Evolutionary conservation across 2,797 vertebrate species (phyloP), one percentile per base, ranked within the genome.

Genomic region (Telmatherina bonti): DNA sequence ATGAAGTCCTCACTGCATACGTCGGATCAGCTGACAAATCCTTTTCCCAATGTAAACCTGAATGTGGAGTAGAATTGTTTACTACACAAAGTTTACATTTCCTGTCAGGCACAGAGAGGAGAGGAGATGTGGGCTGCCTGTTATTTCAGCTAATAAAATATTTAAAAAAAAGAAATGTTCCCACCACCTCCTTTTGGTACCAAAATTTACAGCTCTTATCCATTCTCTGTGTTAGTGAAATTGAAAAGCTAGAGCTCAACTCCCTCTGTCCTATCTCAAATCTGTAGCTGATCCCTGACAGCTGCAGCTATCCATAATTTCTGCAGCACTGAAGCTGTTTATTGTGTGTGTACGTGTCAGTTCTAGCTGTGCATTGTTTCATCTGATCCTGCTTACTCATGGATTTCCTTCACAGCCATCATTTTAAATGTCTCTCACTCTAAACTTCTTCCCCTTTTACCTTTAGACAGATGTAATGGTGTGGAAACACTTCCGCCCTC

Each of bases 381-480:
- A 76, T 72, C 58, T 67, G 70, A 70, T 85, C 65, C 64, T 86
- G 79, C 83, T 78, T 85, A 68, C 77, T 84, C 75, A 31, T 76
- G 56, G 31, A 45, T 84, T 78, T 70, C 73, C 64, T 74, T 80
- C 64, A 29, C 31, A 58, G 60, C 49, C 49, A 22, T 35, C 47
- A 10, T 57, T 33, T 69, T 58, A 70, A 79, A 66, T 22, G 61
- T 58, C 45, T 75, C 76, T 85, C 49, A 66, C 74, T 77, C 60
- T 83, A 84, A 88, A 87, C 64, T 72, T 89, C 62, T 89, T 78
- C 78, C 70, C 81, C 73, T 91, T 74, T 82, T 84, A 55, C 85
- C 88, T 86, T 70, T 73, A 89, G 87, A 89, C 57, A 82, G 87
- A 85, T 84, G 76, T 76, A 87, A 80, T 80, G 76, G 72, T 65